Evolutionary conservation across 2,113 vertebrate genomes (phyloP), one percentile per base, ranked within the genome.

Genomic region (Gadus macrocephalus): DNA sequence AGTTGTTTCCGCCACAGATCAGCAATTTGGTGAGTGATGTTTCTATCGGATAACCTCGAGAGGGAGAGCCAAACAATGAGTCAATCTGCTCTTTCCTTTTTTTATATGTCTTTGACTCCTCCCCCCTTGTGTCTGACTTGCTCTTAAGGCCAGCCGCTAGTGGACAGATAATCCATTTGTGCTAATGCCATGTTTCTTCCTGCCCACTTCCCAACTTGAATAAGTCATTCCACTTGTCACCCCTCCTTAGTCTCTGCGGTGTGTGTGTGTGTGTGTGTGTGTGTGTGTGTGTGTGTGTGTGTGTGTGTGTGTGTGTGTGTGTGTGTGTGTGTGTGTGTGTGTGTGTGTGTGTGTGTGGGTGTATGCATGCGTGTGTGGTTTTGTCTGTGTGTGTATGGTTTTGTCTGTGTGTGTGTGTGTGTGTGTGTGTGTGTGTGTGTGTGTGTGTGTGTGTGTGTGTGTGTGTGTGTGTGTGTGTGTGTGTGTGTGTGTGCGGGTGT

Each of bases 81-180:
- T 87, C 85, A 84, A 87, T 89, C 86, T 79, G 58, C 68, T 82
- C 78, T 75, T 75, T 76, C 59, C 28, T 20, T 22, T 62, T 59
- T 55, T 63, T 68, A 64, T 53, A n/a, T 56, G 42, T 25, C 62
- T 42, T 19, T 62, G 74, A 59, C 71, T 17, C 70, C 68, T 20
- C 75, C 69, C 66, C 74, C 73, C 76, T 79, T 72, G 63, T 83
- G 83, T 85, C 83, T 86, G 80, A 79, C 83, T 87, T 80, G 84
- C 85, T 86, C 78, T 86, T 77, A 77, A 84, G 53, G 62, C 71
- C 76, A 62, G 82, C 78, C 83, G 79, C 76, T 70, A 55, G 77
- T 73, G 55, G 91, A 92, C 90, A 91, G 84, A 90, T 92, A 92
- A 92, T 92, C 91, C 82, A 91, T 93, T 91, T 89, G 90, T 91